These are phyloP conservation scores for Picus viridis DNA, from an alignment of 2,797 vertebrate genomes.

Conservation along the genomic window DNA sequence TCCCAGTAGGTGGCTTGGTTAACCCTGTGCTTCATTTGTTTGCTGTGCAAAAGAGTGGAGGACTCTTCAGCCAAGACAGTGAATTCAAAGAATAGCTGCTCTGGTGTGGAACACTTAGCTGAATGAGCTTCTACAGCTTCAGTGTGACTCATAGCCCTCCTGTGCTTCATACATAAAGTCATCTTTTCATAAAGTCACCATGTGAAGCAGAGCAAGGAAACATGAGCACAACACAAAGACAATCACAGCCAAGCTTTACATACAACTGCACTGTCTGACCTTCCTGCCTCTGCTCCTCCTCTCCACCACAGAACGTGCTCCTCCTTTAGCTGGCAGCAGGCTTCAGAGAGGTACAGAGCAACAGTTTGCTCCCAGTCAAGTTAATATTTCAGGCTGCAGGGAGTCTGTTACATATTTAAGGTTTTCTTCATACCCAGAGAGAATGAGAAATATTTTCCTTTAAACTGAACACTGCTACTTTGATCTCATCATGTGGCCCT, in stretches of 20 bases:
- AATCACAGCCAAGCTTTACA: background rate
- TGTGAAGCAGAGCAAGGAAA: background rate
- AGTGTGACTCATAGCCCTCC: conserved; percentile 19
- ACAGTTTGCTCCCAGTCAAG: background rate
- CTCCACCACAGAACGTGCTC: rapidly evolving
- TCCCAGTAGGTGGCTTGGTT: background rate
- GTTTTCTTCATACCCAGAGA: background rate
- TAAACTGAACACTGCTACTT: background rate
- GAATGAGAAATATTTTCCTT: background rate
- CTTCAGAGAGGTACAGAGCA: background rate
- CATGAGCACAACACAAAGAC: background rate
- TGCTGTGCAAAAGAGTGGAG: background rate
- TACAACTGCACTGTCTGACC: background rate
- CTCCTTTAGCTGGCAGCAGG: background rate
- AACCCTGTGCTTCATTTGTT: background rate
- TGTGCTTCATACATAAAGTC: background rate
- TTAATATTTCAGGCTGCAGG: background rate
- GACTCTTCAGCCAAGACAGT: background rate
- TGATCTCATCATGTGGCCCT: background rate
- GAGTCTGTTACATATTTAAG: background rate
- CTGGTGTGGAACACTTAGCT: background rate
- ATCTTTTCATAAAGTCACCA: background rate
- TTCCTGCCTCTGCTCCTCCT: background rate
- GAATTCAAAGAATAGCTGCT: background rate
- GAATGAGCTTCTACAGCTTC: background rate